A percentile compares a stretch with the other conserved stretches of the same genome.
Conservation (phyloP, 2,888 invertebrate species). For the Leucophora obtusa region DNA sequence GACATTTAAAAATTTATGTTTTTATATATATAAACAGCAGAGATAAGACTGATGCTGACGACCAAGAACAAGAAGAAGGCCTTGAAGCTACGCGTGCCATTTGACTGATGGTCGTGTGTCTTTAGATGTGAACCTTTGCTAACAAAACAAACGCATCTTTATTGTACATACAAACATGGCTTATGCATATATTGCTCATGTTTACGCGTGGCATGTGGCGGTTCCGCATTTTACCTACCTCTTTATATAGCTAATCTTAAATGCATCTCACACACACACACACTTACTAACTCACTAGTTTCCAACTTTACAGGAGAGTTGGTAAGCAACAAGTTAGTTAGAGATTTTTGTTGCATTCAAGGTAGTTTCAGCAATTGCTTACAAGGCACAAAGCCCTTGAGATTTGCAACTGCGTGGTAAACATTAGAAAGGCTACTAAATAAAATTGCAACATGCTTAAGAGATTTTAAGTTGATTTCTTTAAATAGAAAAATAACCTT, state of each 20-base stretch:
- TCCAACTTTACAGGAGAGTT: neutral
- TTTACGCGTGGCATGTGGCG: constrained; percentile 65
- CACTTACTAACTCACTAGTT: neutral
- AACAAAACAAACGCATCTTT: constrained; percentile 34
- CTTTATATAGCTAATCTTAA: constrained; percentile 52
- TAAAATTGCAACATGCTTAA: neutral
- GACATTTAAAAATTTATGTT: constrained; percentile 54
- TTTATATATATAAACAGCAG: constrained; percentile 19
- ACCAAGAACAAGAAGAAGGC: constrained; percentile 18
- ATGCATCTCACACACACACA: constrained; percentile 53
- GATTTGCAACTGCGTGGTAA: constrained; percentile 16
- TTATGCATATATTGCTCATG: constrained; percentile 7
- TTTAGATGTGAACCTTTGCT: constrained; percentile 36
- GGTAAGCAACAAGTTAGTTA: constrained; percentile 30
- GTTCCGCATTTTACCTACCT: constrained; percentile 62
- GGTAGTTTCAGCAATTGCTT: constrained; percentile 37
- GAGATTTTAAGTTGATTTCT: neutral
- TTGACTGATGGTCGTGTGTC: constrained; percentile 65
- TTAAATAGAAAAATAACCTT: neutral
- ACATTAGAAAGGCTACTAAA: constrained; percentile 33
- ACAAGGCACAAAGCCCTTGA: constrained; percentile 51
- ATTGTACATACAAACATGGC: neutral
- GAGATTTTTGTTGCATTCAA: constrained; percentile 41
- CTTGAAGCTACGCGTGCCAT: constrained; percentile 65
- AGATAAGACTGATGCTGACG: constrained; percentile 5